Base-by-base conservation (phyloP, 2,888 invertebrate genomes). In the Blastobasis adustella region DNA sequence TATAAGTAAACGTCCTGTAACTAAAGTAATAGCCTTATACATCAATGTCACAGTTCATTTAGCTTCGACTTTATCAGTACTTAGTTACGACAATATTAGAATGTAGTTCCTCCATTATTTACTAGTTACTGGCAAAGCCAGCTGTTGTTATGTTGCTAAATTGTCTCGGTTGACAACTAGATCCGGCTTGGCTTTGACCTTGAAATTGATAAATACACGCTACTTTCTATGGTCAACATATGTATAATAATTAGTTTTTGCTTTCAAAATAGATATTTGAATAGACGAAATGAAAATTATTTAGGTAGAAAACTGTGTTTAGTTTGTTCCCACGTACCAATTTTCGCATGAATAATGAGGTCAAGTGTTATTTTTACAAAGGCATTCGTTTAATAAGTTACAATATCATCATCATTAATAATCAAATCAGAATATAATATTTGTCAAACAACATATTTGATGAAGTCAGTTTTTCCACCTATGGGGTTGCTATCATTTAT, bases 151-250 rank as follows among this genome's bases (percentile, higher is more conserved):
- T 23, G 23, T 23, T 23, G 23, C 3, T 23, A 23, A 2, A 2
- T 23, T 23, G 23, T 23, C 23, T 23, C 23, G 23, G 23, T 23
- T 23, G 23, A 23, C 23, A 23, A 23, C 23, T 23, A 23, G 23
- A 23, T 23, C 23, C 23, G 23, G 23, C 23, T 23, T 23, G 23
- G 23, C 23, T 23, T 23, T 23, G 59, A 52, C 60, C 61, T 62
- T 62, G 60, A 50, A 23, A 38, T 38, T 47, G 46, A 45, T 54
- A 54, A 57, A 58, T 54, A 50, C 47, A 47, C 51, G 52, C 57
- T 54, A 58, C 61, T 63, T 63, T 63, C 63, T 63, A 63, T 23
- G 44, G 39, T 45, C 55, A 54, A 49, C 41, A 46, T 48, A 37
- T 37, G 48, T 39, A 46, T 47, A 38, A 40, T 38, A 42, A 46